Base-by-base conservation (phyloP, 2,888 invertebrate species). In the Apamea monoglypha region DNA sequence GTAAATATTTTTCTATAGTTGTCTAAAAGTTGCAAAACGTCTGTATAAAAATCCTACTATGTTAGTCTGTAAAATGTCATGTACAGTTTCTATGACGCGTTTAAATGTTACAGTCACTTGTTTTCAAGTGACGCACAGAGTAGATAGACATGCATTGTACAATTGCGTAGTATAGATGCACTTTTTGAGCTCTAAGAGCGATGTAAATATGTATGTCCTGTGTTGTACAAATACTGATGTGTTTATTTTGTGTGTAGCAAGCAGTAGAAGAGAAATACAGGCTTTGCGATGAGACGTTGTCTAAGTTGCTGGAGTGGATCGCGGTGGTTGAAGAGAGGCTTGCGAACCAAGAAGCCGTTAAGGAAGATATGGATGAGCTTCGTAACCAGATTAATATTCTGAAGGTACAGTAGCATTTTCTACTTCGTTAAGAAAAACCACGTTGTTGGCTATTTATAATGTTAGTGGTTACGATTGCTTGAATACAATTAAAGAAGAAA, bases 261-360 rank as follows among this genome's bases (percentile, higher is more conserved):
- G 99, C 99, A 92, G 98, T 99, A 90, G 98, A 99, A 96, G 99
- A 99, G 95, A 99, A 99, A 96, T 99, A 99, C 97, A 98, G 98
- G 94, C 97, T 98, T 91, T 99, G 99, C 96, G 98, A 99, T 95
- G 98, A 99, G 94, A 98, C 98, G 66, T 97, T 99, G 81, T 98
- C 98, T 84, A 98, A 98, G 93, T 97, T 99, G 80, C 97, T 99
- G 90, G 98, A 98, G 95, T 99, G 99, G 99, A 98, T 99, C 89
- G 97, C 98, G 44, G 98, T 98, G 82, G 97, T 99, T 16, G 99
- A 99, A 95, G 98, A 98, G 87, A 97, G 98, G 91, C 97, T 99
- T 88, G 98, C 99, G 68, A 98, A 98, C 87, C 98, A 99, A 92
- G 98, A 98, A 90, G 98, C 98, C 25, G 98, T 98, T 66, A 98